Conservation (phyloP, 2,888 invertebrate genomes). For the Thyatira batis region DNA sequence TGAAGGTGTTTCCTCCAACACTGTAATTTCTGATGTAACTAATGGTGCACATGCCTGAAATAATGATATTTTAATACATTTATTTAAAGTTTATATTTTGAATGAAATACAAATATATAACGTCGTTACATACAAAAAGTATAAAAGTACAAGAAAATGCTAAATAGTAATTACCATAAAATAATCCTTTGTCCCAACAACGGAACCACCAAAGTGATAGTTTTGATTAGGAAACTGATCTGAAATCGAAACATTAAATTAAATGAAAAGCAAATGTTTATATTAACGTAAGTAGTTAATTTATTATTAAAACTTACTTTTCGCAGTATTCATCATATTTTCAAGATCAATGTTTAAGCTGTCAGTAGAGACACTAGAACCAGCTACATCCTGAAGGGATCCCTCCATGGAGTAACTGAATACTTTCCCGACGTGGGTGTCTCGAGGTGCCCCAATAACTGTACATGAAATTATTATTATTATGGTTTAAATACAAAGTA, state of each 20-base stretch:
- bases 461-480: slow-evolving; percentile 16
- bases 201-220: slow-evolving; percentile 47
- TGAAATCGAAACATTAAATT: slow-evolving; percentile 33
- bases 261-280: no score
- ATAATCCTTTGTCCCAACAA: slow-evolving; percentile 42
- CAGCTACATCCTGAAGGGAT: slow-evolving; percentile 13
- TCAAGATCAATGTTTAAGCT: slow-evolving; percentile 33
- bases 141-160: no score
- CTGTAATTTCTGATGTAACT: neutral
- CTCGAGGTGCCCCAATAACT: slow-evolving; percentile 54
- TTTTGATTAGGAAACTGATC: slow-evolving; percentile 30
- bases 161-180: slow-evolving; percentile 53
- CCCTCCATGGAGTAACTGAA: slow-evolving; percentile 34
- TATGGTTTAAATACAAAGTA: no score
- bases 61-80: no score
- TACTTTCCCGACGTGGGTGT: slow-evolving; percentile 41
- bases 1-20: no score
- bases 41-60: neutral
- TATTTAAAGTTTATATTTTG: no score
- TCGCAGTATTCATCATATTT: slow-evolving; percentile 21
- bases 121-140: no score
- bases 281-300: no score
- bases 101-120: no score
- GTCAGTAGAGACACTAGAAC: slow-evolving; percentile 18
- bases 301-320: slow-evolving; percentile 25